phyloP scores from a whole-genome alignment of 2,888 invertebrate species.

The Achlya flavicornis region DNA sequence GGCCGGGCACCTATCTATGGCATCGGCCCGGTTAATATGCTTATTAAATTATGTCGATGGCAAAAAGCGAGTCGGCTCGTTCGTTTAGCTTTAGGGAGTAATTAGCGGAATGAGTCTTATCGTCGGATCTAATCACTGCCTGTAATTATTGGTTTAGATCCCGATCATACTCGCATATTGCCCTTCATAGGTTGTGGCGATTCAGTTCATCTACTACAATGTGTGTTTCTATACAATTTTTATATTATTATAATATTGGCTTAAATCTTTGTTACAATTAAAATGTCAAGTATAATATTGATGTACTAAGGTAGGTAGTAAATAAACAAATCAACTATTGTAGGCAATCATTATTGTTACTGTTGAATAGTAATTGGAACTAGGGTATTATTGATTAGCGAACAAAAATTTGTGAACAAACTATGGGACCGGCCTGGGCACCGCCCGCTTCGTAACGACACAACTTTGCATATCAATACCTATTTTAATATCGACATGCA shows the following conservation, averaged over 20 bases:
- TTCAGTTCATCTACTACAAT: neutral
- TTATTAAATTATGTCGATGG: constrained; percentile 82
- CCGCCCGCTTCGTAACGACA: constrained; percentile 68
- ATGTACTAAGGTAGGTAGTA: constrained; percentile 28
- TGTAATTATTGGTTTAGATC: constrained; percentile 76
- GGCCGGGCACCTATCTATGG: constrained; percentile 72
- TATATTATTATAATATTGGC: no score
- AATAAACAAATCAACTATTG: constrained; percentile 60
- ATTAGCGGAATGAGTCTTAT: constrained; percentile 81
- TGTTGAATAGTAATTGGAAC: constrained; percentile 68
- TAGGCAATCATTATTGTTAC: constrained; percentile 61
- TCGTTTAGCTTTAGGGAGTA: constrained; percentile 83
- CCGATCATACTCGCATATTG: constrained; percentile 55
- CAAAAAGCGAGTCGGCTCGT: constrained; percentile 69
- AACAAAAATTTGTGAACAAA: constrained; percentile 73
- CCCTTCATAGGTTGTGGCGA: constrained; percentile 39
- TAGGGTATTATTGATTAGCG: constrained; percentile 76
- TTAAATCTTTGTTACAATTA: no score
- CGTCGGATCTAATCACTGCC: constrained; percentile 75
- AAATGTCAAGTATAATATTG: neutral
- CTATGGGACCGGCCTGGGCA: constrained; percentile 66
- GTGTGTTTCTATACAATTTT: no score
- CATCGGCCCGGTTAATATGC: constrained; percentile 79
- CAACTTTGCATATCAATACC: constrained; percentile 80
- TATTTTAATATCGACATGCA: constrained; percentile 81